Base-by-base conservation (phyloP, 2,888 invertebrate genomes). In the Argyresthia albistria region DNA sequence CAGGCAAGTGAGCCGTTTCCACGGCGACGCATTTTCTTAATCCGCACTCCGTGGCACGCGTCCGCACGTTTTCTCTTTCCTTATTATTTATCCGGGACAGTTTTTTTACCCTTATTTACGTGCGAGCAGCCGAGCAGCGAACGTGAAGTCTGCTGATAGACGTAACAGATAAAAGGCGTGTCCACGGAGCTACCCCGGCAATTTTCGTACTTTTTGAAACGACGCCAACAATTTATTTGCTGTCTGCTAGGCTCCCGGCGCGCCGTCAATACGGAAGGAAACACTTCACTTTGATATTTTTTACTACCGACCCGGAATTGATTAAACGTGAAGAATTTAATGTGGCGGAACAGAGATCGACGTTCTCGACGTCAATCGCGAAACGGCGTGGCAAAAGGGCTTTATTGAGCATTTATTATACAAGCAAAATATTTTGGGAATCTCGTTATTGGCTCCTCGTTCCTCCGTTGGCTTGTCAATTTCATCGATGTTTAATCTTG, bases 101-200 rank as follows among this genome's bases (percentile, higher is more conserved):
- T 64, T 69, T 73, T 25, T 72, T 71, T 74, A 66, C 64, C 65
- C 63, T 75, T 76, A 77, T 78, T 78, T 78, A 76, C 70, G 69
- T 72, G 65, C 65, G 66, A 67, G 60, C 15, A 8, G 35, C 36
- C 8, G 36, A 25, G 16, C 64, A 59, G 64, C 64, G 67, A 66
- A 71, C 67, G 66, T 68, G 65, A 70, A 71, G 64, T 63, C 65
- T 63, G 60, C 59, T 78, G 76, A 79, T 80, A 79, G 76, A 78
- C 80, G 75, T 77, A 69, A 86, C 86, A 86, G 80, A 80, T 80
- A 82, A 86, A 86, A 82, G 83, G 84, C 84, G 84, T 77, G 74
- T 70, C 80, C 69, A 69, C 64, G 69, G 63, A 72, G 67, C 68
- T 68, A 70, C 74, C 70, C 72, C 66, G 69, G 70, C 75, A 73